A percentile compares a stretch with the other conserved stretches of the same genome.
phyloP scores from a whole-genome alignment of 2,888 invertebrate genomes.

The Eurytoma californica region DNA sequence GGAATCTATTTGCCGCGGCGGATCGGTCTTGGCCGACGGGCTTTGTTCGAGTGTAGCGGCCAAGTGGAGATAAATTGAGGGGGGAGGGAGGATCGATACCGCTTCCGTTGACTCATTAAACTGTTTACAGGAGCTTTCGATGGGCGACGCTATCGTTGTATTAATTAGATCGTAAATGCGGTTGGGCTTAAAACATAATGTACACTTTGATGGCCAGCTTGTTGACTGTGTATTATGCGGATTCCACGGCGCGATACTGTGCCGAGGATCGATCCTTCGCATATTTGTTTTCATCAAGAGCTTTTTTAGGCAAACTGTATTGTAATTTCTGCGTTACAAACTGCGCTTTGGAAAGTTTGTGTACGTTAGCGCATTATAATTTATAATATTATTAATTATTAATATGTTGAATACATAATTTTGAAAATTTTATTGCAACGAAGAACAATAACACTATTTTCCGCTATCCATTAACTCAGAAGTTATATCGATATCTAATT shows the following conservation, averaged over 20 bases:
- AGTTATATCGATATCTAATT: too few relatives aligned
- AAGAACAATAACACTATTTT: too few relatives aligned
- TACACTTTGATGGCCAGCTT: neutral
- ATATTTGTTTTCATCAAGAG: too few relatives aligned
- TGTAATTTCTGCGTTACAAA: too few relatives aligned
- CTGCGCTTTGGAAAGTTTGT: too few relatives aligned
- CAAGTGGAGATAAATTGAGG: conserved; percentile 3
- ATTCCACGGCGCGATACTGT: neutral
- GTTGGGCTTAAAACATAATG: neutral
- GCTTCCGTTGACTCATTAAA: neutral
- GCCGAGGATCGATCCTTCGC: neutral
- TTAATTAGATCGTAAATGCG: conserved; percentile 3
- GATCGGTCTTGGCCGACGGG: neutral
- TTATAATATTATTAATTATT: too few relatives aligned
- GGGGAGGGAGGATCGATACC: neutral
- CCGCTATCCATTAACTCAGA: too few relatives aligned
- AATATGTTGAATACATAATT: too few relatives aligned
- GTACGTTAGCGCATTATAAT: too few relatives aligned
- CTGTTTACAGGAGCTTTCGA: conserved; percentile 4
- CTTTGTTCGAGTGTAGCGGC: neutral
- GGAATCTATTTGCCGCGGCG: neutral
- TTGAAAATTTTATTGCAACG: too few relatives aligned
- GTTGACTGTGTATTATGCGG: neutral
- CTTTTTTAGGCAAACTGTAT: too few relatives aligned
- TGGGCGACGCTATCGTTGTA: neutral